A percentile compares a stretch with the other conserved stretches of the same genome.
These are phyloP conservation scores for Eupsilia transversa DNA, from an alignment of 2,888 invertebrate genomes.

Conservation along the genomic window DNA sequence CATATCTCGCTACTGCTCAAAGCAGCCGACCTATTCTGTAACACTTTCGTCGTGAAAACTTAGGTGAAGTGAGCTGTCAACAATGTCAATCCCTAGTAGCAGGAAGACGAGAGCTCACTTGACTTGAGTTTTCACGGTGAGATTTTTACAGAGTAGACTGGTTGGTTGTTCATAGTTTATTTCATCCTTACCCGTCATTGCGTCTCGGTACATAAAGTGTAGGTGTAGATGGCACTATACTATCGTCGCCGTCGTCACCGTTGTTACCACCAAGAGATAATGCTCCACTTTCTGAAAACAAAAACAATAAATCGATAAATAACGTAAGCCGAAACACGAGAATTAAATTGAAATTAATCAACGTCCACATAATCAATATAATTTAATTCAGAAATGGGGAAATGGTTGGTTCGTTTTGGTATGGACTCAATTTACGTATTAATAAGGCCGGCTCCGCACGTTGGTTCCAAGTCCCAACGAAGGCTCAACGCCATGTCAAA, in stretches of 20 bases:
- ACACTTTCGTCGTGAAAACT: too few species aligned
- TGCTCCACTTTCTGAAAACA: slow-evolving; percentile 80
- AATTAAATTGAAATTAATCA: background rate
- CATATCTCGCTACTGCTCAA: background rate
- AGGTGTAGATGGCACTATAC: slow-evolving; percentile 97
- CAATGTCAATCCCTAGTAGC: too few species aligned
- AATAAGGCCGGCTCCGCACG: background rate
- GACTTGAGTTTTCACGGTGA: too few species aligned
- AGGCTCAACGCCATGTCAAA: background rate
- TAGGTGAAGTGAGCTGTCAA: too few species aligned
- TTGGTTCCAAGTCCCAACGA: background rate
- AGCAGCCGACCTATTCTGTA: too few species aligned
- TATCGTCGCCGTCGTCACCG: slow-evolving; percentile 89
- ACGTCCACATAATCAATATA: background rate
- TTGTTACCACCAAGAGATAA: slow-evolving; percentile 84
- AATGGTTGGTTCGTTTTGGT: background rate
- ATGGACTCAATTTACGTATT: background rate
- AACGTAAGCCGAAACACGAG: background rate
- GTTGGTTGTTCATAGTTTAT: background rate
- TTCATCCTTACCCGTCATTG: slow-evolving; percentile 92
- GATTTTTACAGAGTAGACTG: too few species aligned
- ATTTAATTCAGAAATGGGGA: background rate
- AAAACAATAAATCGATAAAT: background rate
- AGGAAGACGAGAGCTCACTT: too few species aligned
- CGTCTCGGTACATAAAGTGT: slow-evolving; percentile 95